These are phyloP conservation scores for Danio aesculapii DNA, from an alignment of 2,797 vertebrate genomes.

Conservation along the genomic window DNA sequence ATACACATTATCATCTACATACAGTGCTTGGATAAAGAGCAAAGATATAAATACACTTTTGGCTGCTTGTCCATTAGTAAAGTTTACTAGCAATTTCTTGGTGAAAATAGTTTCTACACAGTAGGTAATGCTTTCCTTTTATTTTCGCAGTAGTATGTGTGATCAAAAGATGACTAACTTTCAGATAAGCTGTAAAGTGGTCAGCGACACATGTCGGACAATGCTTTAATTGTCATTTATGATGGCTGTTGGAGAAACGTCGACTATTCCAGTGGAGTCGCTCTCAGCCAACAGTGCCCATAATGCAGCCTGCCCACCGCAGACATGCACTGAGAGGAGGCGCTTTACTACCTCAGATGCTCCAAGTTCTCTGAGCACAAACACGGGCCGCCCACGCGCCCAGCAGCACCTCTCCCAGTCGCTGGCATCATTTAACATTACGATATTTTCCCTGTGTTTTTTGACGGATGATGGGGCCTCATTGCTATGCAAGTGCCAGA, in stretches of 20 bases:
- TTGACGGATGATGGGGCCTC: constrained; percentile 86
- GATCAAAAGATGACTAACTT: not conserved
- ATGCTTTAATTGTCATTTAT: constrained; percentile 14
- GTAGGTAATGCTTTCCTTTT: not conserved
- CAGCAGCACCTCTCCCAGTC: constrained; percentile 65
- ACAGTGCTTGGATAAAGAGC: too few relatives aligned
- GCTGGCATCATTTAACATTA: constrained; percentile 78
- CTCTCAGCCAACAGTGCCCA: constrained; percentile 39
- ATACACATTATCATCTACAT: too few relatives aligned
- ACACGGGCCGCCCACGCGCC: constrained; percentile 68
- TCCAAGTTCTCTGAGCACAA: constrained; percentile 68
- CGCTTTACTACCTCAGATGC: constrained; percentile 73
- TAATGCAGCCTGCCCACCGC: constrained; percentile 64
- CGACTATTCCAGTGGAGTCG: constrained; percentile 49
- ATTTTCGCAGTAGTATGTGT: not conserved
- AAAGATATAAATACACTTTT: too few relatives aligned
- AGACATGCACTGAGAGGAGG: constrained; percentile 50
- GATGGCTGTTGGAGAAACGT: not conserved
- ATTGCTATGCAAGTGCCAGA: constrained; percentile 93
- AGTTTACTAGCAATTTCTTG: too few relatives aligned
- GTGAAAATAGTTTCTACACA: too few relatives aligned
- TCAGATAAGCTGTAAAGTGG: not conserved
- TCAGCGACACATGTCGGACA: constrained; percentile 20
- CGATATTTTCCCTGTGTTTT: constrained; percentile 86
- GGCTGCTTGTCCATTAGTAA: too few relatives aligned